These are phyloP conservation scores for Coregonus clupeaformis DNA, from an alignment of 2,113 vertebrate species.

Conservation along the genomic window DNA sequence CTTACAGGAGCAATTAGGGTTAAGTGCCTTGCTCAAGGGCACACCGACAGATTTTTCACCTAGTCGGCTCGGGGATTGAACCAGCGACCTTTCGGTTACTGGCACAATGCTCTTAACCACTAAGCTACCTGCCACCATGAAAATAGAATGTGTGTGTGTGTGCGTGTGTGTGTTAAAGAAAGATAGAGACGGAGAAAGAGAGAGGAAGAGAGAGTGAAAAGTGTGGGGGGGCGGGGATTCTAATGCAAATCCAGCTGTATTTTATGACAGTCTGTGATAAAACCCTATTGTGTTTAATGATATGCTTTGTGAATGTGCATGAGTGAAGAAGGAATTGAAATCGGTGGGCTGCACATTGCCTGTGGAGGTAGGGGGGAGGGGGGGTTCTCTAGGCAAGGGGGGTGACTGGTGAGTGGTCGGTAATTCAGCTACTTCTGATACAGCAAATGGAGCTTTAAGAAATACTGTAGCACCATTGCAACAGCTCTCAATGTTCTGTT, in stretches of 20 bases:
- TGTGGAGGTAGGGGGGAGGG: constrained; percentile 12
- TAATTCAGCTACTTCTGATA: constrained; percentile 26
- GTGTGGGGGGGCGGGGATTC: constrained; percentile 76
- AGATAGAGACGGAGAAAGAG: constrained; percentile 41
- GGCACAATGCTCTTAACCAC: too few relatives aligned
- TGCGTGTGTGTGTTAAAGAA: neutral
- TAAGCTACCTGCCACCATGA: too few relatives aligned
- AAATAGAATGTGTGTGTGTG: constrained; percentile 2
- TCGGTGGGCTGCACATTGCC: constrained; percentile 46
- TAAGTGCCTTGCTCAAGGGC: too few relatives aligned
- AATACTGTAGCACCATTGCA: neutral
- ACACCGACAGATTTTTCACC: too few relatives aligned
- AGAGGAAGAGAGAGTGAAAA: constrained; percentile 43
- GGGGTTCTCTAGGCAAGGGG: constrained; percentile 21
- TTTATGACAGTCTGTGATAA: constrained; percentile 79
- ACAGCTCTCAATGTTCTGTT: neutral
- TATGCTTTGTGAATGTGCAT: constrained; percentile 80
- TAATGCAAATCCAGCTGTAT: constrained; percentile 80
- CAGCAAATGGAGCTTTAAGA: neutral
- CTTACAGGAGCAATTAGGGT: too few relatives aligned
- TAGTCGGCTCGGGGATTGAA: too few relatives aligned
- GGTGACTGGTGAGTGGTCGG: constrained; percentile 24
- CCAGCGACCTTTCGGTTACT: too few relatives aligned
- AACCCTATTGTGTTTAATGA: constrained; percentile 82
- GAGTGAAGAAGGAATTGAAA: constrained; percentile 71